These are phyloP conservation scores for Vicugna pacos DNA, from an alignment of 2,113 vertebrate genomes.

Conservation along the genomic window DNA sequence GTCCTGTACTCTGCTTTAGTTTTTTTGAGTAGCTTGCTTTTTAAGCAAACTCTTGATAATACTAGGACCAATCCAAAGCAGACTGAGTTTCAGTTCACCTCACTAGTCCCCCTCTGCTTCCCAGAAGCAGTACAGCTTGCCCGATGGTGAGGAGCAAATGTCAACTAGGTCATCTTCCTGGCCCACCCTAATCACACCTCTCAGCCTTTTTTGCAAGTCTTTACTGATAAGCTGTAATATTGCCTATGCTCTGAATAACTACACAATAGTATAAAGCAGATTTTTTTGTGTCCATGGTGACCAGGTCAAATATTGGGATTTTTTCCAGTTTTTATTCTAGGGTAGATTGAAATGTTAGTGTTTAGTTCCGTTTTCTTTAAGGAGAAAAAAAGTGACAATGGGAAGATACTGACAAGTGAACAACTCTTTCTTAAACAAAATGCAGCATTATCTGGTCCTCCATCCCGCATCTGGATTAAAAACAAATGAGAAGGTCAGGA, in stretches of 20 bases:
- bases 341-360: conserved; percentile 24
- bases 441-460: background rate
- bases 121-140: background rate
- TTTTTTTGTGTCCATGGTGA: conserved; percentile 5
- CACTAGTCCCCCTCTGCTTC: background rate
- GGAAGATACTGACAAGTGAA: background rate
- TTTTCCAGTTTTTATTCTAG: background rate
- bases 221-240: background rate
- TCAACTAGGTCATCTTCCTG: background rate
- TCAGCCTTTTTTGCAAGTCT: background rate
- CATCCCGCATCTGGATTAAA: background rate
- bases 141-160: background rate
- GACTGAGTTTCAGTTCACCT: background rate
- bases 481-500: conserved; percentile 13
- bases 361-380: conserved; percentile 21
- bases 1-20: conserved; percentile 23
- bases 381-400: background rate
- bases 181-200: background rate
- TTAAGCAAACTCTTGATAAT: background rate
- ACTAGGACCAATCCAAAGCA: background rate
- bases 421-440: background rate
- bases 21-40: background rate
- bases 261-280: background rate
- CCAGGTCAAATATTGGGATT: conserved; percentile 28
- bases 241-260: background rate